Evolutionary conservation across 2,797 vertebrate genomes (phyloP).

Genomic region (Dermochelys coriacea): DNA sequence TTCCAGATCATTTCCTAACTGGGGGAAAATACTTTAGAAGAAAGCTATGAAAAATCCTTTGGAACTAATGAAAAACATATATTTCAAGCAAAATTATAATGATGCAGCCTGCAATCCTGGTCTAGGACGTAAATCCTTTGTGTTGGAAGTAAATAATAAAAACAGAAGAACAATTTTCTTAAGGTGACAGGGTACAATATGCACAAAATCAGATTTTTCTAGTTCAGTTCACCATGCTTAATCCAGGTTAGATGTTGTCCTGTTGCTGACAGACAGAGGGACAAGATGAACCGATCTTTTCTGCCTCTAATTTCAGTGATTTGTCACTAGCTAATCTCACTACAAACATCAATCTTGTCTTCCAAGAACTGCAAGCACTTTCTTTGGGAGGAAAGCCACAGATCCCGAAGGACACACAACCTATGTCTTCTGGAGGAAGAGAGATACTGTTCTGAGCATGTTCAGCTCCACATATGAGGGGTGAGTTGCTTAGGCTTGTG

Average conservation of each 20-base stretch:
- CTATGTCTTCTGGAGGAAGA: neutral
- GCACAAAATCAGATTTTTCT: rapidly evolving
- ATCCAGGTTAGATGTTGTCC: neutral
- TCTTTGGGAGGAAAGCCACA: rapidly evolving
- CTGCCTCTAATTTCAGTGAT: neutral
- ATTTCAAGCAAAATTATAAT: neutral
- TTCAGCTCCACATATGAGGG: neutral
- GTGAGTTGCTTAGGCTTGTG: neutral
- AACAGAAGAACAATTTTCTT: neutral
- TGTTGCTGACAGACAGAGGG: neutral
- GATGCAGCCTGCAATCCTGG: neutral
- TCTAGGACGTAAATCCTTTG: neutral
- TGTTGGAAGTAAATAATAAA: neutral
- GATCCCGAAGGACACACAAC: neutral
- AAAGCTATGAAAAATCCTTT: slow-evolving; percentile 7
- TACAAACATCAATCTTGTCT: neutral
- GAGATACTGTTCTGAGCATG: neutral
- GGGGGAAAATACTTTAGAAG: neutral
- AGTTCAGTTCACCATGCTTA: rapidly evolving
- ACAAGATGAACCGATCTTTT: neutral
- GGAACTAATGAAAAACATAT: slow-evolving; percentile 15
- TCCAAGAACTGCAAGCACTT: neutral
- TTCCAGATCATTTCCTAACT: neutral
- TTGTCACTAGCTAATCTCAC: neutral
- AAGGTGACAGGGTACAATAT: rapidly evolving